Percentiles rank a stretch among this genome's conserved stretches.
phyloP scores from a whole-genome alignment of 2,888 invertebrate species.

The Trisateles emortualis region DNA sequence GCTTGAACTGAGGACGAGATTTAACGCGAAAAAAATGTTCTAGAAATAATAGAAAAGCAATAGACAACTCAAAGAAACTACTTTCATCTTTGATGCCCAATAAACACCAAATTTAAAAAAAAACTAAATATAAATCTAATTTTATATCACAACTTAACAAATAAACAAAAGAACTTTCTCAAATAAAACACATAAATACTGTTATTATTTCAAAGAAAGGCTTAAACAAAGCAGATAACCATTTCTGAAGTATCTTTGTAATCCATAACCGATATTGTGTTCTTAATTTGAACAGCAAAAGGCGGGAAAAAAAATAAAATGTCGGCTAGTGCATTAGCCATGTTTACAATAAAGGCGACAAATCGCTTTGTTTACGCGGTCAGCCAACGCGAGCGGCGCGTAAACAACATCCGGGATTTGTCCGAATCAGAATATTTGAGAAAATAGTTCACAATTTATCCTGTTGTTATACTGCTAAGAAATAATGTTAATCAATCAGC shows the following conservation, averaged over 20 bases:
- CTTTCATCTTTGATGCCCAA: neutral
- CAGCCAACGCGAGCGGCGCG: constrained; percentile 28
- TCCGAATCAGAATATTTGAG: constrained; percentile 20
- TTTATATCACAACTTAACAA: constrained; percentile 19
- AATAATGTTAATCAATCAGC: no score
- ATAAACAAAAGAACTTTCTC: constrained; percentile 33
- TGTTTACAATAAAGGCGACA: constrained; percentile 57
- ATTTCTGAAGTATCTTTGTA: constrained; percentile 7
- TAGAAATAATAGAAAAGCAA: no score
- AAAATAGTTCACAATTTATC: neutral
- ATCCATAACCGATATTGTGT: constrained; percentile 35
- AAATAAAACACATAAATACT: constrained; percentile 10
- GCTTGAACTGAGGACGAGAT: no score
- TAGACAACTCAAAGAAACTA: neutral
- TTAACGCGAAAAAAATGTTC: no score
- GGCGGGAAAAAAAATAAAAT: constrained; percentile 47
- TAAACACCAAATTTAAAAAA: constrained; percentile 3
- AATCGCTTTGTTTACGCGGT: constrained; percentile 60
- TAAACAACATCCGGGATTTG: constrained; percentile 40
- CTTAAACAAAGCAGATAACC: constrained; percentile 33
- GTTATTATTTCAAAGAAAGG: constrained; percentile 15
- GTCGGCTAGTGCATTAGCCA: constrained; percentile 42
- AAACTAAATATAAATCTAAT: constrained; percentile 8
- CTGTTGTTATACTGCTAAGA: no score
- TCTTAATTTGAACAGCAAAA: constrained; percentile 28